Percentiles rank a stretch among this genome's conserved stretches.
These are phyloP conservation scores for Perca flavescens DNA, from an alignment of 2,113 vertebrate genomes.

Conservation along the genomic window DNA sequence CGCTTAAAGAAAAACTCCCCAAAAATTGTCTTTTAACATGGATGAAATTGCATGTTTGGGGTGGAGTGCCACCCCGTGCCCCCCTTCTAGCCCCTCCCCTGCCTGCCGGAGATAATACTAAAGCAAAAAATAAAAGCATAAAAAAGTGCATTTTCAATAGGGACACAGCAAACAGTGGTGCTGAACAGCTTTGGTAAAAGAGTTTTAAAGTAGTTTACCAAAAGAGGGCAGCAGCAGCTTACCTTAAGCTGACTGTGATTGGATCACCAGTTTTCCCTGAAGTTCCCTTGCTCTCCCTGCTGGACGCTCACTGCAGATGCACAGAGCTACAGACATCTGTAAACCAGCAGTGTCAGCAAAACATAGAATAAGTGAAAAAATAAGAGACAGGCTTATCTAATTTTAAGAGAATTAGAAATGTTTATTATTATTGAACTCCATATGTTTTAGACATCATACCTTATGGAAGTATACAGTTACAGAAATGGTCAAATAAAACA, in stretches of 20 bases:
- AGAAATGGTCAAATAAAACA: constrained; percentile 68
- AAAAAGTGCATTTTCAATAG: too few relatives aligned
- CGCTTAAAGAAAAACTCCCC: neutral
- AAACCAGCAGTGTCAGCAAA: neutral
- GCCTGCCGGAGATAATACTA: too few relatives aligned
- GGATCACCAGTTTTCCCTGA: neutral
- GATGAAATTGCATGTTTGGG: too few relatives aligned
- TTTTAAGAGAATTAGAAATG: constrained; percentile 70
- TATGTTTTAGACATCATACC: constrained; percentile 64
- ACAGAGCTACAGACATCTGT: constrained; percentile 1
- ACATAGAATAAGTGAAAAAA: neutral
- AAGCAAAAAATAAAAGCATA: too few relatives aligned
- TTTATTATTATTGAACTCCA: constrained; percentile 77
- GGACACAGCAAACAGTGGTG: too few relatives aligned
- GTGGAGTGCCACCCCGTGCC: too few relatives aligned
- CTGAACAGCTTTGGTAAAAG: neutral
- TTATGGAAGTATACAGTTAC: constrained; percentile 60
- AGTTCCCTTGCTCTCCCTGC: constrained; percentile 48
- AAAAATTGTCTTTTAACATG: neutral
- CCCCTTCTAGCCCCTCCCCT: too few relatives aligned
- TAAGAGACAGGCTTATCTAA: neutral
- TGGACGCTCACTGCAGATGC: constrained; percentile 24
- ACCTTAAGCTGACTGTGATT: neutral
- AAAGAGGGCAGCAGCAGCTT: constrained; percentile 44
- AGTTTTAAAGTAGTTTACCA: constrained; percentile 18